phyloP scores from a whole-genome alignment of 2,113 vertebrate genomes.

The Notiomystis cincta region DNA sequence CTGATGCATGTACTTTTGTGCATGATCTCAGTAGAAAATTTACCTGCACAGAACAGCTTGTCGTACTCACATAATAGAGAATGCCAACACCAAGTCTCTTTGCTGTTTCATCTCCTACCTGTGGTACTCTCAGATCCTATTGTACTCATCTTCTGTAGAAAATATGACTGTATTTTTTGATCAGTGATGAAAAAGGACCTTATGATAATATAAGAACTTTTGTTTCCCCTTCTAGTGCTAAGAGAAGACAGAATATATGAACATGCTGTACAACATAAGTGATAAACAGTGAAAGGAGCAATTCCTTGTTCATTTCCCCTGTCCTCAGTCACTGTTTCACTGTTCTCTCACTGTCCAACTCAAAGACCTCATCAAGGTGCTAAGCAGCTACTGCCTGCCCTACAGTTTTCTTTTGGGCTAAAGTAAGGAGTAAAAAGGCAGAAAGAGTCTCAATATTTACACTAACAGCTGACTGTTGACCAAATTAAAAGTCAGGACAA shows the following conservation, averaged over 20 bases:
- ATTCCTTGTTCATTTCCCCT: neutral
- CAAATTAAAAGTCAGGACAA: neutral
- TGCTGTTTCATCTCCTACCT: neutral
- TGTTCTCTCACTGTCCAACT: neutral
- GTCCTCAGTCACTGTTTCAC: neutral
- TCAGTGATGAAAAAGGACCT: neutral
- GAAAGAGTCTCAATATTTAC: neutral
- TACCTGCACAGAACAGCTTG: neutral
- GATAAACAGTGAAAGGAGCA: neutral
- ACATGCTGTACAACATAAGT: neutral
- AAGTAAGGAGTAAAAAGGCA: neutral
- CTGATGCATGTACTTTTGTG: neutral
- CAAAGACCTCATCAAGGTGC: neutral
- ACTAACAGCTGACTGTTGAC: neutral
- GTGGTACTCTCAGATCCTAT: neutral
- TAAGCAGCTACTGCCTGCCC: neutral
- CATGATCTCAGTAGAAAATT: neutral
- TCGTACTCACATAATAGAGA: neutral
- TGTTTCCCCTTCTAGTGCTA: neutral
- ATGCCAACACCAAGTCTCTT: accelerated
- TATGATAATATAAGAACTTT: neutral
- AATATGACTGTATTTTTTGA: neutral
- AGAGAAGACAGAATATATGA: neutral
- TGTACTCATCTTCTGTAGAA: neutral
- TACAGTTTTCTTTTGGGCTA: neutral